A percentile compares a stretch with the other conserved stretches of the same genome.
These are phyloP conservation scores for Mallotus villosus DNA, from an alignment of 2,797 vertebrate species.

Conservation along the genomic window DNA sequence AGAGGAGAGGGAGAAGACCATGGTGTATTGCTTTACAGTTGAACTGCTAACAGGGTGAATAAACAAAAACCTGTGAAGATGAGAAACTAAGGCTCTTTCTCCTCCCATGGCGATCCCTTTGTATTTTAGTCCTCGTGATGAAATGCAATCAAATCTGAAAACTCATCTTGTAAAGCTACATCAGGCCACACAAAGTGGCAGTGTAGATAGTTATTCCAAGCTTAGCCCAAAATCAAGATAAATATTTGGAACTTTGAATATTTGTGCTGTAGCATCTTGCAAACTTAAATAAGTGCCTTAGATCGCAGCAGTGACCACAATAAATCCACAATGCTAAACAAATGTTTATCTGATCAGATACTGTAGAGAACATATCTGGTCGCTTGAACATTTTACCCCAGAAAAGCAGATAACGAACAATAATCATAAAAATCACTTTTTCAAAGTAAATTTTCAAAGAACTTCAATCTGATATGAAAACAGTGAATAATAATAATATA, in stretches of 20 bases:
- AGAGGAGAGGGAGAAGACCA: slow-evolving; percentile 50
- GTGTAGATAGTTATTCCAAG: neutral
- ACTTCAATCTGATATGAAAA: slow-evolving; percentile 24
- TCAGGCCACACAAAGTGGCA: neutral
- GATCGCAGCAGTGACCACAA: slow-evolving; percentile 69
- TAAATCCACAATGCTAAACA: slow-evolving; percentile 34
- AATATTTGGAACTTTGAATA: slow-evolving; percentile 14
- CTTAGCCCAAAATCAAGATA: neutral
- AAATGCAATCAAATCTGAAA: neutral
- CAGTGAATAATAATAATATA: neutral
- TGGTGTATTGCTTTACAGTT: slow-evolving; percentile 58
- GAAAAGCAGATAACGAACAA: slow-evolving; percentile 1
- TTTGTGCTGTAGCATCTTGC: slow-evolving; percentile 59
- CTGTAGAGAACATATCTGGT: neutral
- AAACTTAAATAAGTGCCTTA: slow-evolving; percentile 39
- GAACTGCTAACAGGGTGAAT: slow-evolving; percentile 26
- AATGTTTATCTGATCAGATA: neutral
- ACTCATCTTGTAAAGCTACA: slow-evolving; percentile 22
- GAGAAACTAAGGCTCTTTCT: slow-evolving; percentile 29
- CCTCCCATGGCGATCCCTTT: slow-evolving; percentile 1
- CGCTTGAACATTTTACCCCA: slow-evolving; percentile 10
- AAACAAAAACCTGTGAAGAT: slow-evolving; percentile 64
- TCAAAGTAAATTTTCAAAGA: neutral
- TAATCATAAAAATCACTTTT: neutral
- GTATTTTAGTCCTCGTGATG: neutral